Conservation (phyloP, 1,140 invertebrate species). For the Conus ventricosus region DNA sequence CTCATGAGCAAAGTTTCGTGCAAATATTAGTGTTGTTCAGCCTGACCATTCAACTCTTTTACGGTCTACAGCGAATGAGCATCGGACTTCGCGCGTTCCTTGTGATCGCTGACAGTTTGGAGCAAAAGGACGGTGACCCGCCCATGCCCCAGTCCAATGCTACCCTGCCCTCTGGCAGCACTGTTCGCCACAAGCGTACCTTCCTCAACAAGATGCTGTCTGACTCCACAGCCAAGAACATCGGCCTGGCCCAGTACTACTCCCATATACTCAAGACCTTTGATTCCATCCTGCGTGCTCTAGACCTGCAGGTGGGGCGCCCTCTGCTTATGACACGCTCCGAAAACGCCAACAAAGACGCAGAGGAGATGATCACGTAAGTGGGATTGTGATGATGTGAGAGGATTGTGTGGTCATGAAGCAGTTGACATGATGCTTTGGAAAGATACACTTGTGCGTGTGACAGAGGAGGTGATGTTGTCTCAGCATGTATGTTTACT, state of each 20-base stretch:
- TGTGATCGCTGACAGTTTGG: slow-evolving; percentile 97
- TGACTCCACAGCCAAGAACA: slow-evolving; percentile 94
- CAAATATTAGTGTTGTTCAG: too few species aligned
- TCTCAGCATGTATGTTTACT: too few species aligned
- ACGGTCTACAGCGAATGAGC: slow-evolving; percentile 86
- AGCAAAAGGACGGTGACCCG: slow-evolving; percentile 98
- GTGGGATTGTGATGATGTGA: slow-evolving; percentile 33
- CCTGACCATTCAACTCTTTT: neutral
- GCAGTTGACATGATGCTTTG: neutral
- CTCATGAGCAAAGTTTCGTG: too few species aligned
- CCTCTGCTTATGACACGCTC: slow-evolving; percentile 96
- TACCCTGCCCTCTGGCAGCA: slow-evolving; percentile 95
- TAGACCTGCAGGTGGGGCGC: slow-evolving; percentile 97
- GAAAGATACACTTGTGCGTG: neutral
- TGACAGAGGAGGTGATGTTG: neutral
- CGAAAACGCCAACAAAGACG: slow-evolving; percentile 96
- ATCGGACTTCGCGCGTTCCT: slow-evolving; percentile 96
- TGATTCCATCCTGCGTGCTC: slow-evolving; percentile 94
- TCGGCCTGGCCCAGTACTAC: slow-evolving; percentile 97
- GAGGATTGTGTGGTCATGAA: neutral
- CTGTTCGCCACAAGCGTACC: slow-evolving; percentile 92
- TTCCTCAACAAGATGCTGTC: slow-evolving; percentile 73
- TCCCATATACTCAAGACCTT: slow-evolving; percentile 95
- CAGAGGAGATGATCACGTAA: slow-evolving; percentile 93
- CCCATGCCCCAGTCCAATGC: slow-evolving; percentile 97